These are phyloP conservation scores for Xenopus petersii DNA, from an alignment of 2,797 vertebrate genomes.

Conservation along the genomic window DNA sequence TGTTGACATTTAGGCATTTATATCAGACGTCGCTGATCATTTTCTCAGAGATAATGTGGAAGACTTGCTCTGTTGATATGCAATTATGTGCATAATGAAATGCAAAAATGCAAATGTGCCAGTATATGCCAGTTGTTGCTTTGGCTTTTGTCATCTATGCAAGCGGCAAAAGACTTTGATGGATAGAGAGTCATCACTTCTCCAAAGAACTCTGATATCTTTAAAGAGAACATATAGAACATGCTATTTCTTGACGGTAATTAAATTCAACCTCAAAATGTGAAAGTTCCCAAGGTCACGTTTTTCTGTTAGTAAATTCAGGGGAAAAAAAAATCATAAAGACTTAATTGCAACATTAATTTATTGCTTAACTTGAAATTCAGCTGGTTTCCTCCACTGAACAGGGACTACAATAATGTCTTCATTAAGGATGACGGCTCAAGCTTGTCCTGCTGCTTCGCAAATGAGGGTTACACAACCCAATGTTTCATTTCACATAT, in stretches of 20 bases:
- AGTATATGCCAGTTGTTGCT: constrained; percentile 75
- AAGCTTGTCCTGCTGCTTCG: constrained; percentile 32
- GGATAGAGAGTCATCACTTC: constrained; percentile 80
- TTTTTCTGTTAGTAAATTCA: constrained; percentile 56
- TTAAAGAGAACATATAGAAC: constrained; percentile 62
- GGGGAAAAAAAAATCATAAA: constrained; percentile 55
- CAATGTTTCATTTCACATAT: constrained; percentile 40
- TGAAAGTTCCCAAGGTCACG: constrained; percentile 63
- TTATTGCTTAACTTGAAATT: constrained; percentile 49
- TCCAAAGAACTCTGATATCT: constrained; percentile 79
- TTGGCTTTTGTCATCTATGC: constrained; percentile 86
- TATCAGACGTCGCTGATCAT: constrained; percentile 90
- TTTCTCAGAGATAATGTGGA: constrained; percentile 85
- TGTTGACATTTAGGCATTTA: constrained; percentile 97
- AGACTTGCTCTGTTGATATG: constrained; percentile 83
- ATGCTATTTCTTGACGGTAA: constrained; percentile 66
- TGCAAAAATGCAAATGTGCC: constrained; percentile 97
- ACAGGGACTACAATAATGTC: constrained; percentile 30
- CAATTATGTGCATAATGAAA: constrained; percentile 96
- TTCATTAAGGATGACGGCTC: constrained; percentile 45
- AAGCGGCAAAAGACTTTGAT: constrained; percentile 81
- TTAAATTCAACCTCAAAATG: constrained; percentile 66
- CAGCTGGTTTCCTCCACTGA: constrained; percentile 28
- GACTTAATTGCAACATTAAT: constrained; percentile 62
- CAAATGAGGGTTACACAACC: constrained; percentile 34